Percentiles rank a stretch among this genome's conserved stretches.
These are phyloP conservation scores for Limanda limanda DNA, from an alignment of 2,113 vertebrate species.

Conservation along the genomic window DNA sequence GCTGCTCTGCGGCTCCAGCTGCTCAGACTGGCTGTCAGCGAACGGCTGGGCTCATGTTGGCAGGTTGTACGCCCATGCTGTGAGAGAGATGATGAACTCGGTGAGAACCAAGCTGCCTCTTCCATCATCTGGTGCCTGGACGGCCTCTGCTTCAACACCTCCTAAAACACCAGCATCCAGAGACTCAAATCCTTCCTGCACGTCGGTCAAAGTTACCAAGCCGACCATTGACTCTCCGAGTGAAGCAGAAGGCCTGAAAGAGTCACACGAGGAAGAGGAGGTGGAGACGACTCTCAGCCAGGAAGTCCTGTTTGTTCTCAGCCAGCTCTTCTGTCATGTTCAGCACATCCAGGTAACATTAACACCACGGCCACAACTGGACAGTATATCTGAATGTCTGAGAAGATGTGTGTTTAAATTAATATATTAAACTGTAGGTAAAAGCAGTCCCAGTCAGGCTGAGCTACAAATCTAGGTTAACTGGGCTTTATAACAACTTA, in stretches of 20 bases:
- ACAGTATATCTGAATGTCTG: no score
- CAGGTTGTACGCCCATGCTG: slow-evolving; percentile 85
- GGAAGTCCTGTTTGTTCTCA: slow-evolving; percentile 89
- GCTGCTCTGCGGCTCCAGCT: slow-evolving; percentile 94
- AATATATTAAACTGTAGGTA: no score
- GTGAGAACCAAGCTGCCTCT: slow-evolving; percentile 68
- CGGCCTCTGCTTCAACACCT: slow-evolving; percentile 3
- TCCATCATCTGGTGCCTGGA: slow-evolving; percentile 7
- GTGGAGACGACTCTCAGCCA: slow-evolving; percentile 62
- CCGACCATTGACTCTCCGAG: slow-evolving; percentile 28
- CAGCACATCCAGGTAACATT: slow-evolving; percentile 87
- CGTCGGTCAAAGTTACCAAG: background rate
- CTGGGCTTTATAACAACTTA: no score
- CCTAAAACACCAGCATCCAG: slow-evolving; percentile 21
- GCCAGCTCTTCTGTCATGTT: slow-evolving; percentile 94
- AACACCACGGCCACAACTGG: background rate
- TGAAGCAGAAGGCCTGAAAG: background rate
- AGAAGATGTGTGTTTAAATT: no score
- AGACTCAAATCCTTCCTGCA: background rate
- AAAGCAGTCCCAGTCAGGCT: no score
- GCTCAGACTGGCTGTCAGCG: slow-evolving; percentile 85
- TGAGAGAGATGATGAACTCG: slow-evolving; percentile 82
- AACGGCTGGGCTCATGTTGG: slow-evolving; percentile 87
- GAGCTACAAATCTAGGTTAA: no score
- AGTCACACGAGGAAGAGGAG: slow-evolving; percentile 4